A percentile compares a stretch with the other conserved stretches of the same genome.
Evolutionary conservation across 2,888 invertebrate species (phyloP).

Genomic region (Macropis europaea): DNA sequence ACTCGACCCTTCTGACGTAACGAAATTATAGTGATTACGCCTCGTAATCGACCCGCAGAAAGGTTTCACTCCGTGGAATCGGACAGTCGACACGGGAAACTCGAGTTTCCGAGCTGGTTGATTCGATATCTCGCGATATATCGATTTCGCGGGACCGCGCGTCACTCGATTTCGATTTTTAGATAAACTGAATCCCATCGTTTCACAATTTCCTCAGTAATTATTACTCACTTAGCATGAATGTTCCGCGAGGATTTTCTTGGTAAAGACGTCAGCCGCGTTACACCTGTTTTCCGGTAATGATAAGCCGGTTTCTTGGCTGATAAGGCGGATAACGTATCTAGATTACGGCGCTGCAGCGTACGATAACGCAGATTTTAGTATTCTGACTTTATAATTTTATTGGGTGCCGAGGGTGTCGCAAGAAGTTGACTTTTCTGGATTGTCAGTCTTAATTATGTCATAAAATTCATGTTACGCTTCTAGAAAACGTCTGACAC

Average conservation of each 20-base stretch:
- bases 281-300: not conserved
- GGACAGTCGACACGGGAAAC: not conserved
- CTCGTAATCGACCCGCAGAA: slow-evolving; percentile 19
- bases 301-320: not conserved
- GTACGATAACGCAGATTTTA: not conserved
- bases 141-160: not conserved
- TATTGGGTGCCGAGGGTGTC: no score
- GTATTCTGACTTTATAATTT: no score
- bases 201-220: not conserved
- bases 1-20: slow-evolving; percentile 33
- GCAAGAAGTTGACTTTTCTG: no score
- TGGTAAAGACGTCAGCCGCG: not conserved
- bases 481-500: no score
- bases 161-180: not conserved
- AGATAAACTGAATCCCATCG: not conserved
- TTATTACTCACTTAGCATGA: not conserved
- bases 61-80: slow-evolving; percentile 25
- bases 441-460: no score
- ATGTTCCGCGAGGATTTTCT: not conserved
- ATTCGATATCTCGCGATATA: slow-evolving; percentile 15
- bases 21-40: slow-evolving; percentile 44
- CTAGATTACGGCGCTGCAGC: not conserved
- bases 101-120: not conserved
- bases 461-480: no score
- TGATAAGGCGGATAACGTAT: slow-evolving; percentile 10